Evolutionary conservation across 2,113 vertebrate genomes (phyloP), one percentile per base, ranked within the genome.

Genomic region (Amia ocellicauda): DNA sequence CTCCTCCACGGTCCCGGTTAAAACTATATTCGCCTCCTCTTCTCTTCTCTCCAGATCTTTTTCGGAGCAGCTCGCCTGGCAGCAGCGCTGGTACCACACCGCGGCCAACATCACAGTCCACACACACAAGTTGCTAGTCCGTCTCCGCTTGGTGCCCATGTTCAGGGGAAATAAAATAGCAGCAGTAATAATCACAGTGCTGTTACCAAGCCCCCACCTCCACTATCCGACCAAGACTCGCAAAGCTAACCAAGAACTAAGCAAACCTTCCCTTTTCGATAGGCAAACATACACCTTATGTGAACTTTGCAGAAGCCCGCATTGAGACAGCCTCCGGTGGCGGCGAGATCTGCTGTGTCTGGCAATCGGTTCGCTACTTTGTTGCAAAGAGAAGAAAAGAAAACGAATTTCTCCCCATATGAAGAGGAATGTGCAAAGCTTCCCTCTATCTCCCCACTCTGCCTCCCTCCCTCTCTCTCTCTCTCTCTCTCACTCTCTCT

Each of bases 1-100:
- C 77, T 98, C 96, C 73, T 98, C 94, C 84, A 98, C 96, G 17
- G 95, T 98, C 58, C 95, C 96, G 50, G 95, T 98, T 63, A 99
- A 77, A 70, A 97, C 95, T 66, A 99, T 80, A 77, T 96, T 95
- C 63, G 95, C 96, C 71, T 95, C 92, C 29, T 98, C 95, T 64
- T 91, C 89, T 40, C 95, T 55, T 63, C 89, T 85, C 78, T 98
- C 91, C 83, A 98, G 82, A 69, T 92, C 85, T 67, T 89, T 91
- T 79, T 98, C 94, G 9, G 92, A 90, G 83, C 95, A 97, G 31
- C 56, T 85, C 28, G 87, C 90, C 49, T 43, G 65, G 68, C 85
- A 78, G 36, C 72, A 83, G 51, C 78, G 81, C 60, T 76, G 66
- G 72, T 71, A 72, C 74, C 84, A 74, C 64, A 71, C 78, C 59